These are phyloP conservation scores for Nansenia antarctica DNA, from an alignment of 2,113 vertebrate genomes.

Conservation along the genomic window DNA sequence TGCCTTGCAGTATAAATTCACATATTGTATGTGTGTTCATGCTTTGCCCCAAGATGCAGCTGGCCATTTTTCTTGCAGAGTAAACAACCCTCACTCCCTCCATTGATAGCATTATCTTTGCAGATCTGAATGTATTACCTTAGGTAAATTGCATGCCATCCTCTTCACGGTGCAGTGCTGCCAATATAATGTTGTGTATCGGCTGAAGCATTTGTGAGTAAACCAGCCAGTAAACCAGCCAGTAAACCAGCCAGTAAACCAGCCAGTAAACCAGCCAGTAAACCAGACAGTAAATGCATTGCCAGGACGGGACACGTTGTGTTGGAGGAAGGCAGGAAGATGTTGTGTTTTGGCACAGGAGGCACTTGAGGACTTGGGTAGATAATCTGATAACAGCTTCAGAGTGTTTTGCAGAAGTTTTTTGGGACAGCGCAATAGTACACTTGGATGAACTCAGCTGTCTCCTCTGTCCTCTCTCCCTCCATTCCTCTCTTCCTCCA, in stretches of 20 bases:
- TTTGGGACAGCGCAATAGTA: constrained; percentile 68
- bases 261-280: constrained; percentile 49
- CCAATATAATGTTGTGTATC: constrained; percentile 31
- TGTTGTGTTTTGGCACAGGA: constrained; percentile 49
- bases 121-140: constrained; percentile 12
- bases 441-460: constrained; percentile 54
- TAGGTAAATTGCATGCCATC: constrained; percentile 35
- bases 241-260: constrained; percentile 55
- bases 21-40: neutral
- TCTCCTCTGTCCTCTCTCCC: neutral
- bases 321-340: constrained; percentile 48
- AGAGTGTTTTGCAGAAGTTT: constrained; percentile 60
- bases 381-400: constrained; percentile 68
- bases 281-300: constrained; percentile 46
- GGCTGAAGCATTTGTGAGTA: constrained; percentile 46
- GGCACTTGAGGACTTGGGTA: constrained; percentile 70
- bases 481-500: neutral
- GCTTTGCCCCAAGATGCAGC: neutral
- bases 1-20: neutral
- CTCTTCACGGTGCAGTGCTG: constrained; percentile 5
- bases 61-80: constrained; percentile 6
- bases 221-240: constrained; percentile 45
- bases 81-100: neutral
- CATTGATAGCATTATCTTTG: constrained; percentile 1
- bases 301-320: constrained; percentile 39